Percentiles rank a stretch among this genome's conserved stretches.
Conservation (phyloP, 2,888 invertebrate genomes). For the Linyphia triangularis region DNA sequence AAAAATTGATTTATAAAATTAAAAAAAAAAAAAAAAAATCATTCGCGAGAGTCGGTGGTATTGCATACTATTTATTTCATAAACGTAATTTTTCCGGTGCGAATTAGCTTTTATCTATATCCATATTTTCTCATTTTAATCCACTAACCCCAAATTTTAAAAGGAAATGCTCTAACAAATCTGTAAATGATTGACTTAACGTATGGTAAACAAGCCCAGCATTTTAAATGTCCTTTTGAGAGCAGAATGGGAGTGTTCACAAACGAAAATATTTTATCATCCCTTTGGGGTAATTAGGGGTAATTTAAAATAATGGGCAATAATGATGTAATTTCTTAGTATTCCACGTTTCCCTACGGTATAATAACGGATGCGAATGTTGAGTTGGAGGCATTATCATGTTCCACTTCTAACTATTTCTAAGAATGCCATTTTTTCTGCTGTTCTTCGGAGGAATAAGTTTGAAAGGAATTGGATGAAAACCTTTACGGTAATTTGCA, state of each 20-base stretch:
- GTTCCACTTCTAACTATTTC: background rate
- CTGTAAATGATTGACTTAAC: background rate
- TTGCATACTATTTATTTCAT: no score
- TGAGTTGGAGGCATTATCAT: background rate
- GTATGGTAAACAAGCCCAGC: background rate
- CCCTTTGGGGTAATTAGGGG: background rate
- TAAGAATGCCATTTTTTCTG: background rate
- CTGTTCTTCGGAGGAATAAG: background rate
- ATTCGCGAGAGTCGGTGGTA: no score
- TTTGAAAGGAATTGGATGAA: background rate
- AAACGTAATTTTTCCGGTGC: no score
- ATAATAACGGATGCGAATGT: background rate
- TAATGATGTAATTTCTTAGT: constrained; percentile 3
- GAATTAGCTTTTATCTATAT: no score
- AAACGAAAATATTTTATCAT: background rate
- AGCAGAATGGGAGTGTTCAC: background rate
- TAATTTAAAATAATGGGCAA: constrained; percentile 3
- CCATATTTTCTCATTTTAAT: no score
- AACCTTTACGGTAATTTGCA: background rate
- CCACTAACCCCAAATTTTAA: no score
- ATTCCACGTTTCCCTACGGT: constrained; percentile 3
- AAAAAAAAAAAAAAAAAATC: no score
- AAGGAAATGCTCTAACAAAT: no score
- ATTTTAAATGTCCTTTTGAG: background rate
- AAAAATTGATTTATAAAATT: no score